These are phyloP conservation scores for Nephrotoma appendiculata DNA, from an alignment of 2,888 invertebrate genomes.

Conservation along the genomic window DNA sequence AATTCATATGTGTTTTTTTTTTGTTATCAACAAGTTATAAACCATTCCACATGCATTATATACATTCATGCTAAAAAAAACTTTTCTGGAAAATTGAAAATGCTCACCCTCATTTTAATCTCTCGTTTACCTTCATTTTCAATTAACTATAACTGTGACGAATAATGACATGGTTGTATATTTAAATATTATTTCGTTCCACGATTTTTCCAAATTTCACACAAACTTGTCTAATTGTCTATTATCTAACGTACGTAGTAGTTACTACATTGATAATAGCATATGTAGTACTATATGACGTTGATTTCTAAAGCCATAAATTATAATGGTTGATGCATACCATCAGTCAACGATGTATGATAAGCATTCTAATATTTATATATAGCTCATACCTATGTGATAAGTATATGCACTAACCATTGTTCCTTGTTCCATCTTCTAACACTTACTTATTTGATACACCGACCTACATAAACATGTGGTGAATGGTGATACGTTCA, in stretches of 20 bases:
- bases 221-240: not conserved
- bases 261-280: not conserved
- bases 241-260: not conserved
- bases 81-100: too few relatives aligned
- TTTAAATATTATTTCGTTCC: not conserved
- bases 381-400: not conserved
- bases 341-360: not conserved
- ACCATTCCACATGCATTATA: not conserved
- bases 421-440: not conserved
- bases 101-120: not conserved
- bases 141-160: not conserved
- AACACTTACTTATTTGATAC: not conserved
- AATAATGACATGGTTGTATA: not conserved
- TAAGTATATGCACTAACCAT: not conserved
- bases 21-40: not conserved
- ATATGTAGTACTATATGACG: not conserved
- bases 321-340: not conserved
- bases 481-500: not conserved
- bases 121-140: not conserved
- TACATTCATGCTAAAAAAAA: too few relatives aligned
- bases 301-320: not conserved
- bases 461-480: not conserved
- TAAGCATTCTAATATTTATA: not conserved
- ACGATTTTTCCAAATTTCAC: not conserved
- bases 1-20: not conserved